A percentile compares a stretch with the other conserved stretches of the same genome.
Evolutionary conservation across 2,888 invertebrate genomes (phyloP).

Genomic region (Mesochorus sp.): DNA sequence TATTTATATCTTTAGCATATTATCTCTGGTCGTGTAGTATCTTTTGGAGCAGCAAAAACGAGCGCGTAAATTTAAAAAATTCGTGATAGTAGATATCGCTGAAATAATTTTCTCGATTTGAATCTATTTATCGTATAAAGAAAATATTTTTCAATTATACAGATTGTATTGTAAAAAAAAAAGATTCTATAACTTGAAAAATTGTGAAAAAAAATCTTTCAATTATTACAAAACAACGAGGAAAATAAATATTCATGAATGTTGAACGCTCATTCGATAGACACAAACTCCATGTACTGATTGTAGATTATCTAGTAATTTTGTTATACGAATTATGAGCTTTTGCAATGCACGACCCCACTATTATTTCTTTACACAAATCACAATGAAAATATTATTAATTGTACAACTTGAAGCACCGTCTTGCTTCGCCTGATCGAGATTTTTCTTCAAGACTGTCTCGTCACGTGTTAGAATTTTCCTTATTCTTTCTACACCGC

Average conservation of each 20-base stretch:
- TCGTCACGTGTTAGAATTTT: neutral
- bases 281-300: neutral
- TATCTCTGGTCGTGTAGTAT: slow-evolving; percentile 14
- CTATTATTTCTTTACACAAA: slow-evolving; percentile 17
- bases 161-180: too few species aligned
- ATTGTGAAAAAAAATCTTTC: too few species aligned
- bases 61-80: slow-evolving; percentile 32
- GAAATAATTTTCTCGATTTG: neutral
- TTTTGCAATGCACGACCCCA: slow-evolving; percentile 43
- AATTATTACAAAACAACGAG: neutral
- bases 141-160: neutral
- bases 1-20: neutral
- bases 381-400: slow-evolving; percentile 8
- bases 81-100: slow-evolving; percentile 10
- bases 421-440: slow-evolving; percentile 6
- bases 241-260: neutral
- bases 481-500: neutral
- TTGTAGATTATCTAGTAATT: neutral
- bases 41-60: slow-evolving; percentile 9
- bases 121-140: neutral
- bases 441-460: neutral
- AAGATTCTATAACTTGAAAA: too few species aligned
- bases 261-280: neutral
- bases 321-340: slow-evolving; percentile 32
- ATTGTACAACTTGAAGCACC: neutral